Evolutionary conservation across 2,888 invertebrate species (phyloP), one percentile per base, ranked within the genome.

Genomic region (Cryptus armator): DNA sequence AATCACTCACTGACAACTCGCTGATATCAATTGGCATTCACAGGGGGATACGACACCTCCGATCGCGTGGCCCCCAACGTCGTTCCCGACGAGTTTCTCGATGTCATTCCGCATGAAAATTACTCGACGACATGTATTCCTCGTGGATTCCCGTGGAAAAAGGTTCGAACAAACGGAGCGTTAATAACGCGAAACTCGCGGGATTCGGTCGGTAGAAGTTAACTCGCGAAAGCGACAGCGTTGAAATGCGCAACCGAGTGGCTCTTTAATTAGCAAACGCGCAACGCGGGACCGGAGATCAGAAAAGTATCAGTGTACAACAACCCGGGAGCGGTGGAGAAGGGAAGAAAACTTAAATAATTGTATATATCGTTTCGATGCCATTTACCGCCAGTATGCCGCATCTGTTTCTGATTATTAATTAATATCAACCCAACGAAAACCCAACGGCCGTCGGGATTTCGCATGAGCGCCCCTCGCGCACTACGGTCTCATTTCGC

Each of bases 391-490:
- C 53, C 85, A 83, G 85, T 86, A 87, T 87, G 89, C 89, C 91
- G 92, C 93, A 93, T 93, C 93, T 93, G 93, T 93, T 93, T 93
- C 92, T 93, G 93, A 93, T 93, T 93, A 92, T 93, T 93, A 93
- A 93, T 93, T 93, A 93, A 93, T 93, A 93, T 92, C 91, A 92
- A 91, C 92, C 89, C 37, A 90, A 74, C 90, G 89, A 86, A 89
- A 78, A 78, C 88, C 85, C 89, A 86, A 88, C 87, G 86, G 88
- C 88, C 87, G 86, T 87, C 88, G 87, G 87, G 80, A 80, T 81
- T 81, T 77, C 81, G 71, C 81, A 82, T 80, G 83, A 84, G 66
- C 75, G 76, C 56, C 4, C 56, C 56, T 16, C 24, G 24, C 56
- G 56, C 19, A 74, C 32, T 51, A n/a, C 66, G 68, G 37, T 67